Evolutionary conservation across 2,113 vertebrate genomes (phyloP), one percentile per base, ranked within the genome.

Genomic region (Alexandromys fortis): DNA sequence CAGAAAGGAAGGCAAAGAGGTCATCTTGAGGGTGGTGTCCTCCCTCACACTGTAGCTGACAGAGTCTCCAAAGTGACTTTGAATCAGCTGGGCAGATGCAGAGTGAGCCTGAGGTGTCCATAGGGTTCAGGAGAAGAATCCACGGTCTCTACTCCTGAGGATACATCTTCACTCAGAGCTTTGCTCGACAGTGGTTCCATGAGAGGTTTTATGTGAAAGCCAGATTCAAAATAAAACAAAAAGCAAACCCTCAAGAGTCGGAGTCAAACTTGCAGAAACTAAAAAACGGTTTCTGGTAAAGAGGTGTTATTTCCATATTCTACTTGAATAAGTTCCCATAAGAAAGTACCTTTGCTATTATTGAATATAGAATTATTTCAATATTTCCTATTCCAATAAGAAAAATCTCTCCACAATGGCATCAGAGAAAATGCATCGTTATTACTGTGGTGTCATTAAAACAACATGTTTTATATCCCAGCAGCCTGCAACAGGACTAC

Each of bases 11-110:
- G 33, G 9, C 22, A n/a, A 14, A 70, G 26, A 65, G 61, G 22
- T 38, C 12, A 24, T 6, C 12, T 2, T 3, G 0, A 14, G 0
- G 0, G 24, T 21, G 4, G n/a, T 33, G 9, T 11, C 38, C 10
- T 10, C 2, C 2, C 35, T 14, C 13, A 1, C 4, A 4, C 38
- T 5, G 0, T 7, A 26, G 10, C 19, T 61, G 19, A 14, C 33
- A 78, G 26, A 47, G 5, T 4, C 19, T 22, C 26, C 13, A 9
- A 4, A 11, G 26, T 3, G 10, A 28, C 49, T 26, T 24, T 26
- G 4, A 26, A n/a, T 22, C 5, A 17, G 17, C n/a, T 28, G 21
- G 4, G 33, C 1, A 0, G 35, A 22, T n/a, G 22, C 30, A 49
- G 47, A 61, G 38, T 0, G 30, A 89, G 26, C 33, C 10, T 38